Evolutionary conservation across 2,797 vertebrate genomes (phyloP).

Genomic region (Ispidina picta): DNA sequence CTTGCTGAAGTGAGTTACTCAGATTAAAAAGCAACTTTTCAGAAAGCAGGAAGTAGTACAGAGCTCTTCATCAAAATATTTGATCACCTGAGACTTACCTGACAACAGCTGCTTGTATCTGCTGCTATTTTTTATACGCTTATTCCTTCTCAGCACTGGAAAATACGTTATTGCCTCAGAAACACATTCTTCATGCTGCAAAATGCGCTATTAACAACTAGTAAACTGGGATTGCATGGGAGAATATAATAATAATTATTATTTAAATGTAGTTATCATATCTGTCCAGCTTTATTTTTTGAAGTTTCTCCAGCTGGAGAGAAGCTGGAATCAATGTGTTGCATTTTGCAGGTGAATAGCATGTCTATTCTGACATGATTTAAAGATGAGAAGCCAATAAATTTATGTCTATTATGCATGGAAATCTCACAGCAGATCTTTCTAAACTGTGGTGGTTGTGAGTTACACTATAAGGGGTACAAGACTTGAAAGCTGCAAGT

Average conservation of each 20-base stretch:
- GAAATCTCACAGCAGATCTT: conserved; percentile 39
- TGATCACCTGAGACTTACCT: conserved; percentile 37
- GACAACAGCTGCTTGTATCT: conserved; percentile 54
- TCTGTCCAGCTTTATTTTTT: neutral
- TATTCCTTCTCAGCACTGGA: neutral
- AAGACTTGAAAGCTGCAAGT: conserved; percentile 50
- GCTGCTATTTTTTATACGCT: conserved; percentile 44
- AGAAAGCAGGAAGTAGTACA: neutral
- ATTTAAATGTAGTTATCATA: conserved; percentile 19
- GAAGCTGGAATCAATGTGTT: neutral
- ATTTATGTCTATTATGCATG: conserved; percentile 32
- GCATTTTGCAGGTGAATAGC: conserved; percentile 28
- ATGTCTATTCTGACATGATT: conserved; percentile 39
- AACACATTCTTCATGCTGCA: conserved; percentile 53
- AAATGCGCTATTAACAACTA: conserved; percentile 54
- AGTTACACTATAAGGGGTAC: conserved; percentile 10
- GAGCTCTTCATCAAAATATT: conserved; percentile 42
- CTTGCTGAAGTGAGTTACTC: conserved; percentile 48
- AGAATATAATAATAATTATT: neutral
- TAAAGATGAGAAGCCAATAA: conserved; percentile 32
- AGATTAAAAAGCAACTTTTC: conserved; percentile 52
- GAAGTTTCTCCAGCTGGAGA: neutral
- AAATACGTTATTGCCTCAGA: conserved; percentile 48
- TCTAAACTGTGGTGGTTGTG: conserved; percentile 44
- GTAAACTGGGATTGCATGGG: conserved; percentile 48